phyloP scores from a whole-genome alignment of 1,140 invertebrate genomes.

The Calliphora vicina region DNA sequence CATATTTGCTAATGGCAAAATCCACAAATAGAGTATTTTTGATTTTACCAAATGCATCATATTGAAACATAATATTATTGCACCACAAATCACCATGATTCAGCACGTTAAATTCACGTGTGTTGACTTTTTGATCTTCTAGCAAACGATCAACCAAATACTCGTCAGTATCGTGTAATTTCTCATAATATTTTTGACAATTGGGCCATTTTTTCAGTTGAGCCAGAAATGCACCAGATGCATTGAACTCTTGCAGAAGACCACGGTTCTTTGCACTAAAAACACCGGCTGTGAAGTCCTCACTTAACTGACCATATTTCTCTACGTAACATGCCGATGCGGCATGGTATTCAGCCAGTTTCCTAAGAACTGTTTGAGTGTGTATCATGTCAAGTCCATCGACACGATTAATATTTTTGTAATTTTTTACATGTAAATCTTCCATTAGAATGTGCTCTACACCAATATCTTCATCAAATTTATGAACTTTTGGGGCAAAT shows the following conservation, averaged over 20 bases:
- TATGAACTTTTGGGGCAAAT: slow-evolving; percentile 53
- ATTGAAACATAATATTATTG: slow-evolving; percentile 72
- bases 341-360: slow-evolving; percentile 69
- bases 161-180: slow-evolving; percentile 54
- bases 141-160: slow-evolving; percentile 55
- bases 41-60: slow-evolving; percentile 61
- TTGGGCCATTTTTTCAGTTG: slow-evolving; percentile 60
- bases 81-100: slow-evolving; percentile 74
- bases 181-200: slow-evolving; percentile 52
- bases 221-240: slow-evolving; percentile 45
- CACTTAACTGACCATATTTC: slow-evolving; percentile 49
- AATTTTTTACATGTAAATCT: slow-evolving; percentile 65
- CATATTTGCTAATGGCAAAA: slow-evolving; percentile 60
- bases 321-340: slow-evolving; percentile 60
- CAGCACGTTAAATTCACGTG: slow-evolving; percentile 69
- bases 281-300: slow-evolving; percentile 54
- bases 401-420: slow-evolving; percentile 67
- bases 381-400: slow-evolving; percentile 66
- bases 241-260: background rate
- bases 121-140: slow-evolving; percentile 52
- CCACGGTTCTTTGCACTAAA: slow-evolving; percentile 41
- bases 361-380: slow-evolving; percentile 64
- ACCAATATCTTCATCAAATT: slow-evolving; percentile 51
- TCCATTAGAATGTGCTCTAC: slow-evolving; percentile 63
- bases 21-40: slow-evolving; percentile 56